phyloP scores from a whole-genome alignment of 2,113 vertebrate species.

The Puma concolor region DNA sequence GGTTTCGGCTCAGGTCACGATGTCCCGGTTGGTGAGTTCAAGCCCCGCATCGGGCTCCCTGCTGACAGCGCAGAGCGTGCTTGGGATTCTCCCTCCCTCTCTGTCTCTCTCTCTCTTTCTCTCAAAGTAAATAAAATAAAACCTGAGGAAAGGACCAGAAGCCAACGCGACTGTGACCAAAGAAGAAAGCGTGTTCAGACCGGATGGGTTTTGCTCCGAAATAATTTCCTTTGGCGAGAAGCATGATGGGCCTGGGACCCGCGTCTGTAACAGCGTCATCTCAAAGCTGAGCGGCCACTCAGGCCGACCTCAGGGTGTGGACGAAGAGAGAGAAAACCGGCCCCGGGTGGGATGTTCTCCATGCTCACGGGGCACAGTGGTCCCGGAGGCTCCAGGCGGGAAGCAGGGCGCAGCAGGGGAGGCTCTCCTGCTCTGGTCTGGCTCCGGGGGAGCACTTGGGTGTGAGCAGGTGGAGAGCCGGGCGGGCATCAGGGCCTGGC shows the following conservation, averaged over 20 bases:
- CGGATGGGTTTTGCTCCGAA: neutral
- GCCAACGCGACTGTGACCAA: neutral
- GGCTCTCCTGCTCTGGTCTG: too few relatives aligned
- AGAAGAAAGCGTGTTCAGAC: neutral
- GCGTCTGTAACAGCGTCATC: fast-evolving
- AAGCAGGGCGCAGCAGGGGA: neutral
- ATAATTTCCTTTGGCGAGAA: neutral
- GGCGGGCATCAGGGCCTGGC: fast-evolving
- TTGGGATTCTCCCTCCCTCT: too few relatives aligned
- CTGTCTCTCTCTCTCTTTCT: too few relatives aligned
- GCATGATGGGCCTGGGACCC: fast-evolving
- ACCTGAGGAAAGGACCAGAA: too few relatives aligned
- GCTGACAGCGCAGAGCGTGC: too few relatives aligned
- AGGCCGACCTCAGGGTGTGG: fast-evolving
- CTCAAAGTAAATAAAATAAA: too few relatives aligned
- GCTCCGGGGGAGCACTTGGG: neutral
- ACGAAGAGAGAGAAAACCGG: neutral
- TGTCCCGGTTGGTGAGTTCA: too few relatives aligned
- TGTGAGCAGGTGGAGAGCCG: fast-evolving
- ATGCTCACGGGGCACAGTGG: fast-evolving
- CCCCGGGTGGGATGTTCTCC: fast-evolving
- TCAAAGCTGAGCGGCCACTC: fast-evolving
- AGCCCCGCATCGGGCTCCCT: too few relatives aligned
- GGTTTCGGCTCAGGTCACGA: too few relatives aligned
- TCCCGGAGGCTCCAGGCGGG: too few relatives aligned